Percentiles rank a stretch among this genome's conserved stretches.
These are phyloP conservation scores for Zootoca vivipara DNA, from an alignment of 2,113 vertebrate species.

Conservation along the genomic window DNA sequence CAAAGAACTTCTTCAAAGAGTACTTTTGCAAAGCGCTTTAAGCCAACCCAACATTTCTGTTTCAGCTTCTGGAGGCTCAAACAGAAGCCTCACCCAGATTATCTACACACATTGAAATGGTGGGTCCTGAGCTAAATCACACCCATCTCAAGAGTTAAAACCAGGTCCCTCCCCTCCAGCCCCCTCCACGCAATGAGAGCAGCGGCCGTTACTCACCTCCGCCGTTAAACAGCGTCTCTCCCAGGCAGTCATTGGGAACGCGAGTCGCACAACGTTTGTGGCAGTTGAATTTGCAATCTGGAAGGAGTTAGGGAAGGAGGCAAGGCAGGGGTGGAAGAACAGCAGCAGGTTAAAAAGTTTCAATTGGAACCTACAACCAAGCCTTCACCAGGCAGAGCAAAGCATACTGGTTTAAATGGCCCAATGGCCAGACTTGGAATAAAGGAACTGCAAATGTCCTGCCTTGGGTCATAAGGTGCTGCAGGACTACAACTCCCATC, in stretches of 20 bases:
- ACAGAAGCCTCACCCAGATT: too few relatives aligned
- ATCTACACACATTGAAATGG: neutral
- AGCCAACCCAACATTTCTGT: too few relatives aligned
- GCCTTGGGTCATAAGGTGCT: neutral
- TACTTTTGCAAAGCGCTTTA: too few relatives aligned
- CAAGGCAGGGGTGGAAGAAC: neutral
- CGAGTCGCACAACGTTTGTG: slow-evolving; percentile 89
- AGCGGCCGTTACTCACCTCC: slow-evolving; percentile 68
- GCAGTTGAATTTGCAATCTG: slow-evolving; percentile 94
- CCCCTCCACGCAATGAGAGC: too few relatives aligned
- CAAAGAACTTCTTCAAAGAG: too few relatives aligned
- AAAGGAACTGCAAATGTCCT: neutral
- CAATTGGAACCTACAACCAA: neutral
- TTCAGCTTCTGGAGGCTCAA: too few relatives aligned
- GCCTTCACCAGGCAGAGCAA: too few relatives aligned
- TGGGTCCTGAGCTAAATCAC: neutral
- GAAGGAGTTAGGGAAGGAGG: neutral
- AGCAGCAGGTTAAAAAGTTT: too few relatives aligned
- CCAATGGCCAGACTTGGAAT: too few relatives aligned
- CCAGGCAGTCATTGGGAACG: slow-evolving; percentile 88
- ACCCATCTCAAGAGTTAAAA: neutral
- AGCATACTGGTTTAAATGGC: too few relatives aligned
- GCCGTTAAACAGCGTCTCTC: slow-evolving; percentile 81
- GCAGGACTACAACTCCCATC: neutral
- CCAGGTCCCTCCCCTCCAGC: slow-evolving; percentile 22